Conservation (phyloP, 1,140 invertebrate genomes). For the Dysdera silvatica region DNA sequence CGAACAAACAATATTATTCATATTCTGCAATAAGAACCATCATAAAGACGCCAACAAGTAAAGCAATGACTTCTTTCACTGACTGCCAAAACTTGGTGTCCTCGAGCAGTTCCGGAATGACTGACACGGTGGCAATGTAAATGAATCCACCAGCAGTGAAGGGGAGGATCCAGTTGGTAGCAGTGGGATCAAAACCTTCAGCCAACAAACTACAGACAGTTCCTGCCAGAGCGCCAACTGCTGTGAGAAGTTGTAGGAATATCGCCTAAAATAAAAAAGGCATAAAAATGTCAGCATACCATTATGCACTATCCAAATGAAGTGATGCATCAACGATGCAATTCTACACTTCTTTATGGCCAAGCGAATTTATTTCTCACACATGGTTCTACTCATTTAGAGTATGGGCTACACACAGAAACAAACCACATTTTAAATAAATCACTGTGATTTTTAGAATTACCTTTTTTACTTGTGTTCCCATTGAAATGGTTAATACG, state of each 20-base stretch:
- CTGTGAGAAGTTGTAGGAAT: conserved; percentile 81
- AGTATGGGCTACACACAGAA: too few species aligned
- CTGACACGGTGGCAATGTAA: conserved; percentile 93
- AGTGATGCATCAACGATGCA: too few species aligned
- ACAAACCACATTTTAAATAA: too few species aligned
- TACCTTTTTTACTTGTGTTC: too few species aligned
- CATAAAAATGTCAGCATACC: too few species aligned
- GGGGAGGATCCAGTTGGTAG: conserved; percentile 77
- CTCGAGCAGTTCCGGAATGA: conserved; percentile 85
- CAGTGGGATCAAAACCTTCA: conserved; percentile 62
- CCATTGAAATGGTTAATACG: too few species aligned
- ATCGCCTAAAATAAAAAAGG: conserved; percentile 67
- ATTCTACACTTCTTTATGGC: too few species aligned
- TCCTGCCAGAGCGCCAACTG: conserved; percentile 84
- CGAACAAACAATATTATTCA: conserved; percentile 65
- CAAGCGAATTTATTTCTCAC: too few species aligned
- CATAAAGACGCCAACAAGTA: conserved; percentile 77
- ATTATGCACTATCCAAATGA: too few species aligned
- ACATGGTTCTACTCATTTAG: too few species aligned
- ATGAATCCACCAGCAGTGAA: conserved; percentile 98
- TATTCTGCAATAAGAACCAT: conserved; percentile 83
- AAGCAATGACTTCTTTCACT: conserved; percentile 71
- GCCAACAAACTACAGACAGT: conserved; percentile 76
- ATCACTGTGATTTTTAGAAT: too few species aligned
- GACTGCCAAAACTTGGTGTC: conserved; percentile 77